These are phyloP conservation scores for Vesta saturnalis DNA, from an alignment of 2,888 invertebrate genomes.

Conservation along the genomic window DNA sequence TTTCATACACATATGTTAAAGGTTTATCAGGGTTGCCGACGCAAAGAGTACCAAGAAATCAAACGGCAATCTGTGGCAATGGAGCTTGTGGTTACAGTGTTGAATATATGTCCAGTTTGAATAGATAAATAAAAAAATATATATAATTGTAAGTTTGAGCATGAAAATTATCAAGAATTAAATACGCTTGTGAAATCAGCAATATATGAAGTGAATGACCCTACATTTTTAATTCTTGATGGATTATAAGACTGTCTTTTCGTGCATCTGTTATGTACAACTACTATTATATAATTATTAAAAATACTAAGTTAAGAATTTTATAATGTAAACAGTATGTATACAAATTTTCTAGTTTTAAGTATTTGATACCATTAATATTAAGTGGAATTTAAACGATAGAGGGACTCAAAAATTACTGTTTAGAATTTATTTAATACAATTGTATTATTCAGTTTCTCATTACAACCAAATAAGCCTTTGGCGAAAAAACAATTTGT, in stretches of 20 bases:
- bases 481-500: too few species aligned
- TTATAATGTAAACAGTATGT: conserved; percentile 25
- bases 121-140: conserved; percentile 54
- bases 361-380: conserved; percentile 21
- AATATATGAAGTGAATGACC: conserved; percentile 23
- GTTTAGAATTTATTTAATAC: conserved; percentile 7
- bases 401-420: conserved; percentile 26
- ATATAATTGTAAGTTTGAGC: not conserved
- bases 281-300: conserved; percentile 11
- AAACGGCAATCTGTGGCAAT: conserved; percentile 48
- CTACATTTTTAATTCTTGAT: conserved; percentile 7
- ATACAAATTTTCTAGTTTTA: conserved; percentile 26
- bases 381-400: conserved; percentile 17
- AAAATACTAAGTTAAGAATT: conserved; percentile 17
- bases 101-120: conserved; percentile 55
- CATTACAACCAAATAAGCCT: conserved; percentile 27
- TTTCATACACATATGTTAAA: conserved; percentile 82
- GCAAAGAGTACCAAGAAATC: conserved; percentile 76
- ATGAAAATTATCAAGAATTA: too few species aligned
- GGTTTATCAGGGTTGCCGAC: conserved; percentile 85
- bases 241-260: conserved; percentile 28
- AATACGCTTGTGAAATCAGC: conserved; percentile 19
- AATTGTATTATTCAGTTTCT: conserved; percentile 5
- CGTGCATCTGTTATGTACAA: conserved; percentile 22
- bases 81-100: conserved; percentile 56